Evolutionary conservation across 2,888 invertebrate species (phyloP).

Genomic region (Elgonia sp.): DNA sequence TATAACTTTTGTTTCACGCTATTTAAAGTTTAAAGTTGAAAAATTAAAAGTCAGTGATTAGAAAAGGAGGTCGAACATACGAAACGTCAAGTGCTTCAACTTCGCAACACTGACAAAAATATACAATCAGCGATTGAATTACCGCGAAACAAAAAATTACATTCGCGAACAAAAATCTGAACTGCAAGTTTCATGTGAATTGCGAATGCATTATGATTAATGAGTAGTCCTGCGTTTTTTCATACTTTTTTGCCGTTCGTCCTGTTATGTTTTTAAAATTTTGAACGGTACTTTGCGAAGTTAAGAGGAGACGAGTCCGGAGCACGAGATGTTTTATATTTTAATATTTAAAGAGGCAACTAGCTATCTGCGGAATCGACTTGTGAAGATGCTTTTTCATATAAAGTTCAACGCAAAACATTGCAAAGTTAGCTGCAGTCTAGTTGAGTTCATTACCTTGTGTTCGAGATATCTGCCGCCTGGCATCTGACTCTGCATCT

Average conservation of each 20-base stretch:
- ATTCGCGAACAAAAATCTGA: background rate
- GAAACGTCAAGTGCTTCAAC: no score
- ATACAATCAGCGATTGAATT: slow-evolving; percentile 1
- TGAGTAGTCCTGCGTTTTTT: background rate
- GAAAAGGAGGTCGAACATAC: no score
- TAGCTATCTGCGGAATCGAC: slow-evolving; percentile 57
- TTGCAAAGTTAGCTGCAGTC: slow-evolving; percentile 52
- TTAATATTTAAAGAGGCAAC: slow-evolving; percentile 53
- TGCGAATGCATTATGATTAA: slow-evolving; percentile 2
- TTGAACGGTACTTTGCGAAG: slow-evolving; percentile 27
- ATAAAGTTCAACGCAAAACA: slow-evolving; percentile 67
- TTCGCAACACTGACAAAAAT: background rate
- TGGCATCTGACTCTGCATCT: slow-evolving; percentile 69
- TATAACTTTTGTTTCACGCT: no score
- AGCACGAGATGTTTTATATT: slow-evolving; percentile 53
- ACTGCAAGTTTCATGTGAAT: background rate
- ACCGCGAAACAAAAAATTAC: background rate
- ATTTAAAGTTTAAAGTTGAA: background rate
- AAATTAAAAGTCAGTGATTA: no score
- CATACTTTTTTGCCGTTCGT: background rate
- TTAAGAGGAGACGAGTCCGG: slow-evolving; percentile 28
- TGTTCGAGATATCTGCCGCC: slow-evolving; percentile 71
- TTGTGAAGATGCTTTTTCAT: slow-evolving; percentile 47
- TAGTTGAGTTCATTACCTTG: slow-evolving; percentile 72
- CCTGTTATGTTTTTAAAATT: slow-evolving; percentile 41